These are phyloP conservation scores for Urocolius indicus DNA, from an alignment of 2,113 vertebrate species.

Conservation along the genomic window DNA sequence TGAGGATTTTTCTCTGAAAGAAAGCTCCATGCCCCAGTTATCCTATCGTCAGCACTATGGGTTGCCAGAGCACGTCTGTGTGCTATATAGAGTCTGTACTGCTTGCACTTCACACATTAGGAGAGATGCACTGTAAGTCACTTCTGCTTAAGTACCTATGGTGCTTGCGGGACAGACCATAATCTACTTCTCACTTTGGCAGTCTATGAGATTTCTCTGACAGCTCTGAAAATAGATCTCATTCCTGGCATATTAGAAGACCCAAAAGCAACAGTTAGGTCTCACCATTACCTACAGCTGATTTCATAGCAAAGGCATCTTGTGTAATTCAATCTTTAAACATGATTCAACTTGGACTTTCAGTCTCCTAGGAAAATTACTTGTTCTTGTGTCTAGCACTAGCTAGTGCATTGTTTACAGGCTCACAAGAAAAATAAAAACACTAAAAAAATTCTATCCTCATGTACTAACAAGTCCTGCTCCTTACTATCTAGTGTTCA, in stretches of 20 bases:
- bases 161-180: neutral
- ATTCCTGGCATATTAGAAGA: neutral
- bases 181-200: constrained; percentile 27
- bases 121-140: neutral
- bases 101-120: constrained; percentile 1
- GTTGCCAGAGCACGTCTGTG: constrained; percentile 9
- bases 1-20: neutral
- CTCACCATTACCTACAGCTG: neutral
- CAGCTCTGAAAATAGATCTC: constrained; percentile 40
- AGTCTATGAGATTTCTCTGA: constrained; percentile 1
- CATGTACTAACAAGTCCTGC: neutral
- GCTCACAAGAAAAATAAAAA: neutral
- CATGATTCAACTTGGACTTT: neutral
- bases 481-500: neutral
- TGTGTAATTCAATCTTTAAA: neutral
- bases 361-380: neutral
- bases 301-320: neutral
- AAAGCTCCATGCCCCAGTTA: constrained; percentile 40
- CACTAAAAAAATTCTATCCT: neutral
- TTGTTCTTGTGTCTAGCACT: neutral
- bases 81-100: neutral
- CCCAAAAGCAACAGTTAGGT: neutral
- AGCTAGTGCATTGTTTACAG: neutral
- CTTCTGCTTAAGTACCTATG: neutral
- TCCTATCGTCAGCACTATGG: fast-evolving